Base-by-base conservation (phyloP, 2,113 vertebrate genomes). In the Zosterops lateralis region DNA sequence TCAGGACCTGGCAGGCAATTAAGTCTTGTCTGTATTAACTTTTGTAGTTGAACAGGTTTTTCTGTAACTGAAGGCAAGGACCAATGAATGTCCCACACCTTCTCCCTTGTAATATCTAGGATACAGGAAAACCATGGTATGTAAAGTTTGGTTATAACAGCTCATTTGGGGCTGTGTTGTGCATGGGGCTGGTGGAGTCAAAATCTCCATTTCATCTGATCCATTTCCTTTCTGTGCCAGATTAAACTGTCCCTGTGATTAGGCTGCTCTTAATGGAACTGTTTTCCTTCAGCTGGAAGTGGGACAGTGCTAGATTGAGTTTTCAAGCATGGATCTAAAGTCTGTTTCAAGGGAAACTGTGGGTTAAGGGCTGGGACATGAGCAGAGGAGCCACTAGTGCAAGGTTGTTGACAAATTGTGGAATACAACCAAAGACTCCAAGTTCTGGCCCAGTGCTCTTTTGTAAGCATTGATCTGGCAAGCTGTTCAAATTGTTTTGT, bases 21-120 rank as follows among this genome's bases (percentile, higher is more conserved):
- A 58, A 82, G 20, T 80, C 64, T 66, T 65, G 75, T 62, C 85
- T 84, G 32, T 58, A 95, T 93, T 93, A 93, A 94, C 90, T 85
- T 93, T 93, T 85, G 93, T 77, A 80, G 88, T 44, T 91, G 77
- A 91, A 88, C 87, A 91, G 84, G 92, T 94, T 96, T 96, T 93
- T 93, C 87, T 91, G 89, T 75, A 28, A 19, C 31, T 75, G 80
- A 71, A 45, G 42, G 19, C 68, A 81, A 74, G 48, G 66, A 80
- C 48, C 31, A 64, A 25, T 75, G 54, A 56, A 60, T 81, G 36
- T 54, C 34, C 45, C 66, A 48, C 60, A 20, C 5, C 14, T 3
- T 14, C 20, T 34, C 13, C 25, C 29, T 18, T 47, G 29, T 77
- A 56, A 54, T 77, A 56, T 16, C 21, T 54, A 48, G 47, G 44